Percentiles rank a stretch among this genome's conserved stretches.
Conservation (phyloP, 2,888 invertebrate species). For the Neoaliturus tenellus region DNA sequence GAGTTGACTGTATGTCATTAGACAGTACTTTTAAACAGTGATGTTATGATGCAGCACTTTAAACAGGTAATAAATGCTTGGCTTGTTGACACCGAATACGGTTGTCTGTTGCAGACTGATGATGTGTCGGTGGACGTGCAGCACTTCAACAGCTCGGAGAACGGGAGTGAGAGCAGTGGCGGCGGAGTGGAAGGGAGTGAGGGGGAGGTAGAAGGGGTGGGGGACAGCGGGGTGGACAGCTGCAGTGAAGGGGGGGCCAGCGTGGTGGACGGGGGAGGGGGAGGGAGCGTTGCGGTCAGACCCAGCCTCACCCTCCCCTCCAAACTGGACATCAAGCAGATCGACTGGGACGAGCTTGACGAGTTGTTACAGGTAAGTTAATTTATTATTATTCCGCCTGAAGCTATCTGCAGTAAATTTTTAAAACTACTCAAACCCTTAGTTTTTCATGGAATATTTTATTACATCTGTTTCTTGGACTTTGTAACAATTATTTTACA, state of each 20-base stretch:
- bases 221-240: conserved; percentile 21
- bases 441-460: no score
- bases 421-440: no score
- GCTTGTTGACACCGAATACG: no score
- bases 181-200: background rate
- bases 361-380: conserved; percentile 77
- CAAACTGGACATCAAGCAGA: conserved; percentile 79
- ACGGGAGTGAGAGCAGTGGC: background rate
- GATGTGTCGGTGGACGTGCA: conserved; percentile 30
- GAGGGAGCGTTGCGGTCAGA: background rate
- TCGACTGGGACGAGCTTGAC: conserved; percentile 84
- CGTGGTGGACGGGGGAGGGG: background rate
- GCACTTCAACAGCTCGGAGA: conserved; percentile 21
- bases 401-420: no score
- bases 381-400: no score
- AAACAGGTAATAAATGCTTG: no score
- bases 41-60: no score
- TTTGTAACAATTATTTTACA: no score
- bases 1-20: no score
- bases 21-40: no score
- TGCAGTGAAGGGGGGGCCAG: background rate
- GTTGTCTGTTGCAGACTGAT: conserved; percentile 6
- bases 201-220: background rate
- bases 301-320: conserved; percentile 77
- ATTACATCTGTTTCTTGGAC: no score